These are phyloP conservation scores for Sussaba pulchella DNA, from an alignment of 2,888 invertebrate species.

Conservation along the genomic window DNA sequence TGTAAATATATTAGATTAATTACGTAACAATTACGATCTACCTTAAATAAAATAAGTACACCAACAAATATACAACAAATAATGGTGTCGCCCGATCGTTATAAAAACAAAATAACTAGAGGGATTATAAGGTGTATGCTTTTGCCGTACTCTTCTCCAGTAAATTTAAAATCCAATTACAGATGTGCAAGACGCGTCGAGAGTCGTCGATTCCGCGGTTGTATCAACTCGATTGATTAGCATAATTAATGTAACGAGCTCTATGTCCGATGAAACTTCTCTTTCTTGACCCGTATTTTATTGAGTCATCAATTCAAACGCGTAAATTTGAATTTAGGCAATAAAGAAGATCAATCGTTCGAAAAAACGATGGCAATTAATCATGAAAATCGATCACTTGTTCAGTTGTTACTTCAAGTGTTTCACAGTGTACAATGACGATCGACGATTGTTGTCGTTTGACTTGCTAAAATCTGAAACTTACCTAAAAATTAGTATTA, in stretches of 20 bases:
- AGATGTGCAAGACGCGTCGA: conserved; percentile 45
- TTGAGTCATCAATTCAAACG: background rate
- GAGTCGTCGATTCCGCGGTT: conserved; percentile 24
- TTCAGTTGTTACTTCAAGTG: background rate
- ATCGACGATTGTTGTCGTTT: background rate
- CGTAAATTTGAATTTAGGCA: background rate
- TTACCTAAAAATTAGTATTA: background rate
- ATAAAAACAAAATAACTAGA: conserved; percentile 51
- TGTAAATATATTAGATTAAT: conserved; percentile 53
- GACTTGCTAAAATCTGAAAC: background rate
- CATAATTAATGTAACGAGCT: conserved; percentile 11
- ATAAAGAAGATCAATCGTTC: background rate
- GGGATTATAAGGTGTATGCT: conserved; percentile 49
- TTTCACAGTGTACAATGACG: background rate
- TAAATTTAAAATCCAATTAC: conserved; percentile 31
- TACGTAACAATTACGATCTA: conserved; percentile 61
- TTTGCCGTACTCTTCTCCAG: conserved; percentile 14
- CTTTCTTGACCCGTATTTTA: conserved; percentile 10
- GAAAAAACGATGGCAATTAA: background rate
- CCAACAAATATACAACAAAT: conserved; percentile 64
- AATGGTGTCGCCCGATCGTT: conserved; percentile 61
- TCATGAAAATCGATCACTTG: background rate
- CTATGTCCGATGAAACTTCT: background rate
- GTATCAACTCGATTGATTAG: conserved; percentile 26
- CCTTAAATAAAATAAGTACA: conserved; percentile 62